Conservation (phyloP, 2,113 vertebrate genomes). For the Microtus pennsylvanicus region DNA sequence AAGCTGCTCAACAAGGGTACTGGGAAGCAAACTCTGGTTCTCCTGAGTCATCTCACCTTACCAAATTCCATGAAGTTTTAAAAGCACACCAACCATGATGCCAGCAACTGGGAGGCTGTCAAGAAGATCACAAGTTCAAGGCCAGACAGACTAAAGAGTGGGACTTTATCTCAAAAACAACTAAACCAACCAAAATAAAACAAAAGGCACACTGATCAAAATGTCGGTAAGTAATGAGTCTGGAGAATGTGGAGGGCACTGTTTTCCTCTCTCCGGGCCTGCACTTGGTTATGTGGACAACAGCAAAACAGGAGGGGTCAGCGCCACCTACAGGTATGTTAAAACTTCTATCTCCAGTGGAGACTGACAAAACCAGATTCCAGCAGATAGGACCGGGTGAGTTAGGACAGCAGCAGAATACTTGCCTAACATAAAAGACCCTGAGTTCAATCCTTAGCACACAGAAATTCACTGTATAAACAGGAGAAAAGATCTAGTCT, state of each 20-base stretch:
- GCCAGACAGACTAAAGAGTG: background rate
- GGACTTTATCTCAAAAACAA: background rate
- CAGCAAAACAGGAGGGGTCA: background rate
- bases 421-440: background rate
- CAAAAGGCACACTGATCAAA: background rate
- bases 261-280: background rate
- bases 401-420: background rate
- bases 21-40: background rate
- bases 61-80: background rate
- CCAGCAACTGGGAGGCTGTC: background rate
- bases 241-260: background rate
- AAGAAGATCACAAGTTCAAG: background rate
- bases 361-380: background rate
- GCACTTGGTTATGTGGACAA: background rate
- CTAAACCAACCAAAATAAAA: background rate
- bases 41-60: too few species aligned
- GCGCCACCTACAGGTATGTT: background rate
- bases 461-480: conserved; percentile 5
- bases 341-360: conserved; percentile 9
- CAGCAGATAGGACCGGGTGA: background rate
- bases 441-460: background rate
- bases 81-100: background rate
- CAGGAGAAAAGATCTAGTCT: background rate
- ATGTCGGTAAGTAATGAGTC: background rate
- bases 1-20: background rate